Percentiles rank a stretch among this genome's conserved stretches.
These are phyloP conservation scores for Oikopleura albicans DNA, from an alignment of 23 tunicate genomes.

Conservation along the genomic window DNA sequence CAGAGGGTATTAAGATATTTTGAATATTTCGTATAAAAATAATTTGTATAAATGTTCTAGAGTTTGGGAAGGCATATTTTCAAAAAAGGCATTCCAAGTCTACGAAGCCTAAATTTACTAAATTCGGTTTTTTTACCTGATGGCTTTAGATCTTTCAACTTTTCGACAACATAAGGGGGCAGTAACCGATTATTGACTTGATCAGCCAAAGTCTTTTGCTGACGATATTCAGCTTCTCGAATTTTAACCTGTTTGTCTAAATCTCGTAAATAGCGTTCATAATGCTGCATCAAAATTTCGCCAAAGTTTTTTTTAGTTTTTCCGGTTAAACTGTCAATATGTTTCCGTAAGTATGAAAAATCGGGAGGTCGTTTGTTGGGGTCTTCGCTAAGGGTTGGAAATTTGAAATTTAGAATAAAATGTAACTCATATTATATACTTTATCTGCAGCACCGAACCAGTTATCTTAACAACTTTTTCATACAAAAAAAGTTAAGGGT, in stretches of 20 bases:
- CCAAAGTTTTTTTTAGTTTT: not conserved
- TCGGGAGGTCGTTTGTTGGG: not conserved
- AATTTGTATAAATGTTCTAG: no score
- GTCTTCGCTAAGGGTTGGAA: not conserved
- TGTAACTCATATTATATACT: no score
- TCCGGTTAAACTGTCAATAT: not conserved
- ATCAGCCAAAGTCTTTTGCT: not conserved
- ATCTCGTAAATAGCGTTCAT: not conserved
- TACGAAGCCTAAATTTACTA: no score
- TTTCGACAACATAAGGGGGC: not conserved
- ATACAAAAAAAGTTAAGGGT: no score
- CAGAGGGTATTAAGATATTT: no score
- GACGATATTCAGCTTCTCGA: not conserved
- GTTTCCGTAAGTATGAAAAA: not conserved
- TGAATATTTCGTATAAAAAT: no score
- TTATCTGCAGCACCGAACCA: no score
- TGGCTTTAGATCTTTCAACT: not conserved
- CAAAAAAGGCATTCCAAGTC: no score
- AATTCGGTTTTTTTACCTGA: no score
- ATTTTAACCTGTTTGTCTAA: not conserved
- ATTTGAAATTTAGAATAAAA: no score
- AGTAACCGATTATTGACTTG: not conserved
- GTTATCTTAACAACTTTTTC: no score
- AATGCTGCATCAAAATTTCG: not conserved
- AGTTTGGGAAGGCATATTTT: no score